A percentile compares a stretch with the other conserved stretches of the same genome.
phyloP scores from a whole-genome alignment of 1,140 invertebrate species.

The Scaptomyza pallida region DNA sequence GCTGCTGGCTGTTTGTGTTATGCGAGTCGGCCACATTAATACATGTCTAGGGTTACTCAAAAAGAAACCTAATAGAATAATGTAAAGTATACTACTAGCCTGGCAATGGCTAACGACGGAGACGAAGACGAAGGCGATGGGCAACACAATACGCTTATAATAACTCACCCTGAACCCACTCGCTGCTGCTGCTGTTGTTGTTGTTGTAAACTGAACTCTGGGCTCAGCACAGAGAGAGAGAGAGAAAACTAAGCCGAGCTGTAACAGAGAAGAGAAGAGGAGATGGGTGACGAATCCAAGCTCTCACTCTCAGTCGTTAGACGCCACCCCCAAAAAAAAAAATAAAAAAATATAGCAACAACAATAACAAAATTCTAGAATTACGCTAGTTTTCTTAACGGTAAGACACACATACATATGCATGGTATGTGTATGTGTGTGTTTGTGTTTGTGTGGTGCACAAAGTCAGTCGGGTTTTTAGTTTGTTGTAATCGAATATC shows the following conservation, averaged over 20 bases:
- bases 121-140: slow-evolving; percentile 57
- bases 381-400: slow-evolving; percentile 78
- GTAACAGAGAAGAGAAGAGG: slow-evolving; percentile 47
- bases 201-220: slow-evolving; percentile 69
- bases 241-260: slow-evolving; percentile 67
- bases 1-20: slow-evolving; percentile 25
- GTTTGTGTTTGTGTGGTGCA: slow-evolving; percentile 30
- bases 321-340: slow-evolving; percentile 63
- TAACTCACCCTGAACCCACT: slow-evolving; percentile 80
- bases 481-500: slow-evolving; percentile 82
- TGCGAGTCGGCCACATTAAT: slow-evolving; percentile 71
- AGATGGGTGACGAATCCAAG: slow-evolving; percentile 52
- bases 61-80: slow-evolving; percentile 81
- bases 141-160: slow-evolving; percentile 80
- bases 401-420: slow-evolving; percentile 25
- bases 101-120: slow-evolving; percentile 61
- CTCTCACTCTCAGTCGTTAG: slow-evolving; percentile 33
- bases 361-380: slow-evolving; percentile 74
- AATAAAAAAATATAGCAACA: slow-evolving; percentile 45
- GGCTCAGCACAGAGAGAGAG: slow-evolving; percentile 42
- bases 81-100: slow-evolving; percentile 65
- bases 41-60: slow-evolving; percentile 65
- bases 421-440: neutral
- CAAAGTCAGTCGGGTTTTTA: slow-evolving; percentile 78
- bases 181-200: too few relatives aligned